Evolutionary conservation across 2,888 invertebrate genomes (phyloP).

Genomic region (Drosophila imparisetae): DNA sequence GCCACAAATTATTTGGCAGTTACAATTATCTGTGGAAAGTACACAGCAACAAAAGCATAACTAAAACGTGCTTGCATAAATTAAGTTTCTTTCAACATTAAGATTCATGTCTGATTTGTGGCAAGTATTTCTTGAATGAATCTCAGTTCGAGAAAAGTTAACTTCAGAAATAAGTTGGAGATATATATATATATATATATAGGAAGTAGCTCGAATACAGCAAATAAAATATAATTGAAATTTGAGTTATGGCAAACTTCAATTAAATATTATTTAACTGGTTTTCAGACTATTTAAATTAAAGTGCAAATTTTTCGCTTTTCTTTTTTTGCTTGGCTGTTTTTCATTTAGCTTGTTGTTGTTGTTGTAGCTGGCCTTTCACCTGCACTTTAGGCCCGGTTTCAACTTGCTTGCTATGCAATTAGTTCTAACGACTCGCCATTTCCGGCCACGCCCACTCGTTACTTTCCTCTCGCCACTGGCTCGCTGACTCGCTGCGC

Average conservation of each 20-base stretch:
- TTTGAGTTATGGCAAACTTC: neutral
- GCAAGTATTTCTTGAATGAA: neutral
- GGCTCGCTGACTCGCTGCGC: neutral
- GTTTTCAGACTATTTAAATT: neutral
- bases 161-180: neutral
- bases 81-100: neutral
- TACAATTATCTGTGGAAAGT: slow-evolving; percentile 40
- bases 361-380: slow-evolving; percentile 58
- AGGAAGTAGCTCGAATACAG: neutral
- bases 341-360: neutral
- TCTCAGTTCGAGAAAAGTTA: neutral
- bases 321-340: neutral
- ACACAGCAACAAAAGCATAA: neutral
- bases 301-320: neutral
- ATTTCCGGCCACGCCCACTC: slow-evolving; percentile 71
- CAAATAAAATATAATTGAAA: neutral
- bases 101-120: neutral
- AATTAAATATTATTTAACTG: neutral
- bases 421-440: slow-evolving; percentile 76
- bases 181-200: too few relatives aligned
- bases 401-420: slow-evolving; percentile 43
- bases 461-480: slow-evolving; percentile 12
- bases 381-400: slow-evolving; percentile 40
- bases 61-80: neutral
- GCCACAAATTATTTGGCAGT: slow-evolving; percentile 58